Evolutionary conservation across 2,888 invertebrate species (phyloP), one percentile per base, ranked within the genome.

Genomic region (Argyresthia albistria): DNA sequence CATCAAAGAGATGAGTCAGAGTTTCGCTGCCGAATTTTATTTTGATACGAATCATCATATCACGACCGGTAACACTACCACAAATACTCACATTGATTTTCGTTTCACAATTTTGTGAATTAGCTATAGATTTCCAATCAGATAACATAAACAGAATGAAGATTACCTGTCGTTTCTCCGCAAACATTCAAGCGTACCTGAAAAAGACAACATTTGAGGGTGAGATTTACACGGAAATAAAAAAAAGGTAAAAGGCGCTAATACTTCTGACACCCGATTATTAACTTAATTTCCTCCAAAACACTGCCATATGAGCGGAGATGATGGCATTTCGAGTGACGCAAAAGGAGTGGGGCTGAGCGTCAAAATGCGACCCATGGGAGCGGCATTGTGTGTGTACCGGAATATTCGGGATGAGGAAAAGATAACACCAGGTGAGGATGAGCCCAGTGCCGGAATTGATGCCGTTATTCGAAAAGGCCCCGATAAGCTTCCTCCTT

Each of bases 391-490:
- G 48, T 36, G 66, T 71, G 70, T 70, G 71, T 70, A 64, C 58
- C 52, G 64, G 59, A 11, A 16, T 15, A 8, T 60, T 56, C 75
- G 73, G 76, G 75, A 79, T 75, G 70, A 69, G 72, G 65, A 70
- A 65, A 66, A 73, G 75, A 79, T 79, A 79, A 77, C 75, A 71
- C 73, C 69, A 68, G 70, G 71, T 69, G 67, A 71, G 66, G 66
- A 63, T 69, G 46, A 12, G 71, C 39, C 25, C 25, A 6, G 73
- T 70, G 66, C 60, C 64, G 69, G 65, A 78, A 77, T 76, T 73
- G 76, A 73, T 67, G 71, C 67, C 68, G 72, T 73, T 76, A 78
- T 79, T 80, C 69, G 75, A 76, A 80, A 76, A 80, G 76, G 70
- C 10, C 35, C 73, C 68, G 78, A 79, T 80, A 80, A 79, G 76